Base-by-base conservation (phyloP, 2,797 vertebrate genomes). In the Hippopotamyrus pictus region DNA sequence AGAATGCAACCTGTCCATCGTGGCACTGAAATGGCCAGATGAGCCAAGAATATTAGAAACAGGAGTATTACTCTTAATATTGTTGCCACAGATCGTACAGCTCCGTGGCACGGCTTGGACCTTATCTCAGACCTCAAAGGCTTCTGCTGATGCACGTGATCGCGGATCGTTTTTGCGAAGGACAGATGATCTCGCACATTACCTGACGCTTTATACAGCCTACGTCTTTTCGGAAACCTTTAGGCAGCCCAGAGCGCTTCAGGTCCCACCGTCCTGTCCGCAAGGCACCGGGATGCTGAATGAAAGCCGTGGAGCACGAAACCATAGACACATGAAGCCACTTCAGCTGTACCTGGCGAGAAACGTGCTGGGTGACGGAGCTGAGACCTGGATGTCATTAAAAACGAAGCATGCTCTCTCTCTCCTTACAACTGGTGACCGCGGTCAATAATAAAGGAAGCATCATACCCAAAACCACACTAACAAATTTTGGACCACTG, bases 1-100 rank as follows among this genome's bases (percentile, higher is more conserved):
- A 91, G 97, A 97, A 94, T 98, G 97, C 93, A 99, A 96, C 93
- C 94, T 97, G 94, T 98, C 98, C 98, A 99, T 99, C 93, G 94
- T 92, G 92, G 86, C 90, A 91, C 76, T 87, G 37, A 90, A 37
- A 33, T 65, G 41, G 90, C 90, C 93, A 89, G 12, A 17, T 17
- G 57, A 79, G 91, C 90, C 90, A 91, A 85, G 22, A 65, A 92
- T 90, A 91, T 89, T 51, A 86, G 88, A 91, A 91, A 92, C 92
- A 90, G 91, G 93, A 94, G 92, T 89, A 90, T 91, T 88, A 82
- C 85, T 88, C 85, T 48, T 88, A 44, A 25, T 62, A 41, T 89
- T 79, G 73, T 62, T 89, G 86, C 62, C 89, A 79, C 51, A 69
- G 57, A 89, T 51, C 33, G 9, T 37, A 57, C 79, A 73, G 69